These are phyloP conservation scores for Macrochelys suwanniensis DNA, from an alignment of 2,797 vertebrate species.

Conservation along the genomic window DNA sequence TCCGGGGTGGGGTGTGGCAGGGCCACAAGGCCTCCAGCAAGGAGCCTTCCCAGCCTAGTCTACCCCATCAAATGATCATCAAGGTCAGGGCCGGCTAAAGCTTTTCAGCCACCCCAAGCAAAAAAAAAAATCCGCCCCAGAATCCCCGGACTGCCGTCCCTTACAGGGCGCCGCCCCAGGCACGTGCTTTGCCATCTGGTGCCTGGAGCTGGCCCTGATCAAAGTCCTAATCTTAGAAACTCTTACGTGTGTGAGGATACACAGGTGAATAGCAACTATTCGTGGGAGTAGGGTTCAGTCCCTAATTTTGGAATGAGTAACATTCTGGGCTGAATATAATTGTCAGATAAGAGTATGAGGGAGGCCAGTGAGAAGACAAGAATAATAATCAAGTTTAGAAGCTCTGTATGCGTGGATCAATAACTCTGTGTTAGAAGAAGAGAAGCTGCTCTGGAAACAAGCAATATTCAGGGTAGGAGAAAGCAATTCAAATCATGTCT, in stretches of 20 bases:
- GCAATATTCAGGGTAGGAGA: constrained; percentile 57
- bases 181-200: too few relatives aligned
- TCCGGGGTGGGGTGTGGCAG: too few relatives aligned
- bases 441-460: neutral
- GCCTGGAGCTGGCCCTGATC: neutral
- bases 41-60: too few relatives aligned
- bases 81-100: neutral
- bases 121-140: too few relatives aligned
- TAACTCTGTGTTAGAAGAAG: constrained; percentile 6
- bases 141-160: too few relatives aligned
- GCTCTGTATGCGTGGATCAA: constrained; percentile 11
- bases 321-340: constrained; percentile 37
- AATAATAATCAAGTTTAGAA: constrained; percentile 29
- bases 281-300: neutral
- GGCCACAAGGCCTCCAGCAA: too few relatives aligned
- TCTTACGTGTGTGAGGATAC: neutral
- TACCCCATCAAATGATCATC: neutral
- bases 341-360: constrained; percentile 5
- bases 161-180: too few relatives aligned
- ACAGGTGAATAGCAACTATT: neutral
- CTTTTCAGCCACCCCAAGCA: too few relatives aligned
- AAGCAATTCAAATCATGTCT: constrained; percentile 41
- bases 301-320: constrained; percentile 29
- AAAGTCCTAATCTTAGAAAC: neutral
- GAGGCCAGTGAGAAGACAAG: constrained; percentile 28